Evolutionary conservation across 2,113 vertebrate genomes (phyloP).

Genomic region (Coregonus clupeaformis): DNA sequence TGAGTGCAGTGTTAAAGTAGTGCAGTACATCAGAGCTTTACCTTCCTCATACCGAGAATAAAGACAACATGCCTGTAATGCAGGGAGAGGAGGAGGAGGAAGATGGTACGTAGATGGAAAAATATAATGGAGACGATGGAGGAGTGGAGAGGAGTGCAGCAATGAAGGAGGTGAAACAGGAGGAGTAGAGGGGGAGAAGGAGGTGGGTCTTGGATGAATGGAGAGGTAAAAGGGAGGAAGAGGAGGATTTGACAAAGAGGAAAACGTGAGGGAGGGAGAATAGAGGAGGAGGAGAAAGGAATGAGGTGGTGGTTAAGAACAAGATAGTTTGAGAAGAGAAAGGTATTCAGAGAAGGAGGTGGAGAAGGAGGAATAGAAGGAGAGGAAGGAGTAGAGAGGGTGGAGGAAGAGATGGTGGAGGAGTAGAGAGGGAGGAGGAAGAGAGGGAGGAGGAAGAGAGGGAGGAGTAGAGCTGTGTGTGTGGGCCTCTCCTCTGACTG

Average conservation of each 20-base stretch:
- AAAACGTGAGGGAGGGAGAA: background rate
- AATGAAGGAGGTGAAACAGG: no score
- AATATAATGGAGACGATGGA: no score
- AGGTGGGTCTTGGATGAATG: background rate
- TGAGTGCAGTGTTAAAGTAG: conserved; percentile 12
- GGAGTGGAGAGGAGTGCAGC: conserved; percentile 15
- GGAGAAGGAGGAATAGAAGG: no score
- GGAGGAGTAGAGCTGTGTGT: no score
- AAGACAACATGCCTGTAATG: conserved; percentile 57
- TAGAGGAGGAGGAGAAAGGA: background rate
- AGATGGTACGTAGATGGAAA: background rate
- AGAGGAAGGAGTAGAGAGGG: no score
- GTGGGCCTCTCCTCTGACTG: no score
- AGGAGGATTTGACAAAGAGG: background rate
- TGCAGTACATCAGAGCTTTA: background rate
- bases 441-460: no score
- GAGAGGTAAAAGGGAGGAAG: background rate
- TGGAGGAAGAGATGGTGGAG: no score
- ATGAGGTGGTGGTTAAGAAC: no score
- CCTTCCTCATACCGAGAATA: background rate
- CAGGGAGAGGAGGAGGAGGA: conserved; percentile 15
- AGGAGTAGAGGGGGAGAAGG: background rate
- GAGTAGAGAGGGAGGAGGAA: no score
- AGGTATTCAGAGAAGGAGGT: background rate
- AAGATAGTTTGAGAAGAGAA: no score